A percentile compares a stretch with the other conserved stretches of the same genome.
Evolutionary conservation across 2,888 invertebrate species (phyloP).

Genomic region (Acrobeloides nanus): DNA sequence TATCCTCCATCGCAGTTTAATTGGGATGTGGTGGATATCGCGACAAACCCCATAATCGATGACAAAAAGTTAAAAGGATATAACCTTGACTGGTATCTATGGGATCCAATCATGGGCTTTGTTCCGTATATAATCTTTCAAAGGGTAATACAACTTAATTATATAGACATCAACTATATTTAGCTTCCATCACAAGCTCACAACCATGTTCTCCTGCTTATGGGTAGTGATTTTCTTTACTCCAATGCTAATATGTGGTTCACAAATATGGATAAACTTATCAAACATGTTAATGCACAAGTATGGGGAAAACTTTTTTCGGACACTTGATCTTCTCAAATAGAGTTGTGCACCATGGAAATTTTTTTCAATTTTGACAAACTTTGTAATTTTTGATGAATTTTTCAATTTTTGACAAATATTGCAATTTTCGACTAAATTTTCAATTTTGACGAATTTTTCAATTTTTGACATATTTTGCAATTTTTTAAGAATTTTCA

Average conservation of each 20-base stretch:
- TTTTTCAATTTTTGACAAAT: no score
- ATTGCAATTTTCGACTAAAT: no score
- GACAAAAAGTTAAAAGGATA: slow-evolving; percentile 60
- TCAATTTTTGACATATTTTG: no score
- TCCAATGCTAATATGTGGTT: slow-evolving; percentile 74
- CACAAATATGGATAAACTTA: slow-evolving; percentile 76
- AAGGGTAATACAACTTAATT: no score
- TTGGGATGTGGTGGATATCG: slow-evolving; percentile 81
- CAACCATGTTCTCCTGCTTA: slow-evolving; percentile 71
- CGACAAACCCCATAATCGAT: slow-evolving; percentile 56
- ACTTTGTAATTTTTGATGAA: no score
- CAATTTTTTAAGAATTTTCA: no score
- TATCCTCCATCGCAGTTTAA: slow-evolving; percentile 75
- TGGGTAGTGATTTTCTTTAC: slow-evolving; percentile 86
- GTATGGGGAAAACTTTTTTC: no score
- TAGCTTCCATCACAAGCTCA: slow-evolving; percentile 64
- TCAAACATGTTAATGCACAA: slow-evolving; percentile 65
- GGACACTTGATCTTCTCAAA: no score
- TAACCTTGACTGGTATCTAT: slow-evolving; percentile 59
- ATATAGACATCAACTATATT: no score
- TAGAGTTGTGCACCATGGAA: no score
- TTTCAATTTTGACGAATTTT: no score
- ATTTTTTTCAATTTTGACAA: no score
- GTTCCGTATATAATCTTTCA: slow-evolving; percentile 21
- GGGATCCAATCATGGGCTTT: slow-evolving; percentile 38